phyloP scores from a whole-genome alignment of 2,888 invertebrate genomes.

The Selenia dentaria region DNA sequence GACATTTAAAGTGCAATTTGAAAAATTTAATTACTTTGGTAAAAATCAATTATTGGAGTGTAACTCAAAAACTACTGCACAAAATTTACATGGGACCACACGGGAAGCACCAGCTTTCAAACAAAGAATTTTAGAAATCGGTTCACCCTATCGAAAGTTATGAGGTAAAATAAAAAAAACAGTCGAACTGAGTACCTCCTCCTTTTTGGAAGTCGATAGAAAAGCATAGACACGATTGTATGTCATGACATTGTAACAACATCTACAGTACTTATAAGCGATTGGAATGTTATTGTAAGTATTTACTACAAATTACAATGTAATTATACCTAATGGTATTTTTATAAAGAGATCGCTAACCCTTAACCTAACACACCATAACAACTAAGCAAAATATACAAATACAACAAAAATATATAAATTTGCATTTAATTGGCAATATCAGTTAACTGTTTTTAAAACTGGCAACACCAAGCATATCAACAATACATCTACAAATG shows the following conservation, averaged over 20 bases:
- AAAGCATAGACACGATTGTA: too few relatives aligned
- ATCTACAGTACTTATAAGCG: constrained; percentile 52
- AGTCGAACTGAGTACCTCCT: too few relatives aligned
- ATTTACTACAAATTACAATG: constrained; percentile 46
- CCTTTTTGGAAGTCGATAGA: too few relatives aligned
- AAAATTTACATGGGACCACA: too few relatives aligned
- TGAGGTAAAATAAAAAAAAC: neutral
- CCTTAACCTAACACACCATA: constrained; percentile 12
- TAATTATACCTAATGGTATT: constrained; percentile 30
- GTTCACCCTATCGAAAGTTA: too few relatives aligned
- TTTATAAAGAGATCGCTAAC: constrained; percentile 40
- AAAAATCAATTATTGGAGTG: too few relatives aligned
- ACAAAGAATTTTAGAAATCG: too few relatives aligned
- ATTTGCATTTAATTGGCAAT: constrained; percentile 40
- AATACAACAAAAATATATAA: constrained; percentile 28
- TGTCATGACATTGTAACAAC: constrained; percentile 54
- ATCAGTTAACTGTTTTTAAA: constrained; percentile 18
- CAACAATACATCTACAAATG: constrained; percentile 8
- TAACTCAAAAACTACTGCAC: too few relatives aligned
- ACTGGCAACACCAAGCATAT: constrained; percentile 29
- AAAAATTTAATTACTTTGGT: too few relatives aligned
- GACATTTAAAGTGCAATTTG: too few relatives aligned
- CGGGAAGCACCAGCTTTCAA: too few relatives aligned
- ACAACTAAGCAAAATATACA: constrained; percentile 41
- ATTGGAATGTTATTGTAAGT: constrained; percentile 58